Percentiles rank a stretch among this genome's conserved stretches.
Evolutionary conservation across 1,140 invertebrate species (phyloP).

Genomic region (Drosophila arawakana): DNA sequence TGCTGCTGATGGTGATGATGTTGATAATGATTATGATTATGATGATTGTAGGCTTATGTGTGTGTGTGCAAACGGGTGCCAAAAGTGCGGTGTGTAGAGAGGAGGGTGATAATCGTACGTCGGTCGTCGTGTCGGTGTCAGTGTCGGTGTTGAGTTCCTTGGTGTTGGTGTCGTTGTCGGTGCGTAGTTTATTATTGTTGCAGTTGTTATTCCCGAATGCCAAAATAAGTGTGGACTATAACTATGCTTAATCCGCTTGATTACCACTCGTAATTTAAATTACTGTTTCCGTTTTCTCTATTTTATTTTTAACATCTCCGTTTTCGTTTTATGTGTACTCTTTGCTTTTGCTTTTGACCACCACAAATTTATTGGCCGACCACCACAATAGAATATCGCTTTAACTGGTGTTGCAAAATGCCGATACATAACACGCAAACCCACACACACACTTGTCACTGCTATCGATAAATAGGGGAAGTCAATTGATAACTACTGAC

Average conservation of each 20-base stretch:
- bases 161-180: conserved; percentile 50
- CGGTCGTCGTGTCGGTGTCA: conserved; percentile 50
- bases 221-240: conserved; percentile 48
- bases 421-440: conserved; percentile 1
- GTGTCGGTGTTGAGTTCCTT: conserved; percentile 44
- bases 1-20: conserved; percentile 50
- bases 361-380: conserved; percentile 48
- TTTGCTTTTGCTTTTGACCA: conserved; percentile 59
- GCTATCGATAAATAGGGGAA: not conserved
- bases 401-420: conserved; percentile 37
- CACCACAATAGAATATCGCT: conserved; percentile 41
- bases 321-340: conserved; percentile 67
- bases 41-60: conserved; percentile 12
- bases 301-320: conserved; percentile 62
- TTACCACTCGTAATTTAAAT: conserved; percentile 71
- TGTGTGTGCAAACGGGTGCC: conserved; percentile 44
- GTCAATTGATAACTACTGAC: conserved; percentile 2
- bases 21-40: conserved; percentile 61
- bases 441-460: not conserved
- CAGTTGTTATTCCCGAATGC: conserved; percentile 36
- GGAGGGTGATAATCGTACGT: conserved; percentile 60
- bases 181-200: conserved; percentile 65
- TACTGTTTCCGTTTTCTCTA: conserved; percentile 56
- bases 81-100: conserved; percentile 45
- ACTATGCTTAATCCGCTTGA: conserved; percentile 62